Base-by-base conservation (phyloP, 2,797 vertebrate genomes). In the Darevskia nairensis region DNA sequence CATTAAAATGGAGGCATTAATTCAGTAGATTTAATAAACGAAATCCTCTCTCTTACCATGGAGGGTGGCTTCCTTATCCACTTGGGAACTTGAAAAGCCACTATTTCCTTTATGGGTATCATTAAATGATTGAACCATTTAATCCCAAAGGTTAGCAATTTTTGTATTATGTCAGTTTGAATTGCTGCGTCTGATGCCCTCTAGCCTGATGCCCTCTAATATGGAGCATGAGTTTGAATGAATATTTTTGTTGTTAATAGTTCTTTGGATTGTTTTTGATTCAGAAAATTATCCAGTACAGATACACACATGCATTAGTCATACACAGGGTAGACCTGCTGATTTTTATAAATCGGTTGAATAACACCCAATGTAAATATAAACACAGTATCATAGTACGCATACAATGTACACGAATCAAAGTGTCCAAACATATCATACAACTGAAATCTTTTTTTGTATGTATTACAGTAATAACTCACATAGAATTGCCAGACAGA, bases 401-500 rank as follows among this genome's bases (percentile, higher is more conserved):
- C 61, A 41, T 44, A 87, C 83, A 61, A 55, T 89, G n/a, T 86
- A 46, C 83, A 93, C 94, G 82, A 2, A 88, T 71, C 85, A 74
- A 88, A 94, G 75, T 55, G 50, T 0, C 78, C 87, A 50, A 85
- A 90, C 89, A 84, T 89, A 93, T 71, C 88, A 95, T 82, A 87
- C 93, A 95, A 93, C 94, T 91, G 89, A 94, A 94, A 90, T 93
- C 75, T 8, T 29, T 82, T 55, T 93, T 95, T 95, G 86, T 93
- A 92, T 95, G 86, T 91, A 81, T 94, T 91, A 95, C 94, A 95
- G 88, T 93, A 92, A 95, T 92, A 95, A 96, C 79, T 93, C 92
- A 92, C 29, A 85, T 88, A 92, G 94, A 93, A 93, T 7, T 94
- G 76, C 86, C 90, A 94, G 89, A 85, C 90, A 95, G 93, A 95